Conservation (phyloP, 2,113 vertebrate genomes). For the Protobothrops flavoviridis region DNA sequence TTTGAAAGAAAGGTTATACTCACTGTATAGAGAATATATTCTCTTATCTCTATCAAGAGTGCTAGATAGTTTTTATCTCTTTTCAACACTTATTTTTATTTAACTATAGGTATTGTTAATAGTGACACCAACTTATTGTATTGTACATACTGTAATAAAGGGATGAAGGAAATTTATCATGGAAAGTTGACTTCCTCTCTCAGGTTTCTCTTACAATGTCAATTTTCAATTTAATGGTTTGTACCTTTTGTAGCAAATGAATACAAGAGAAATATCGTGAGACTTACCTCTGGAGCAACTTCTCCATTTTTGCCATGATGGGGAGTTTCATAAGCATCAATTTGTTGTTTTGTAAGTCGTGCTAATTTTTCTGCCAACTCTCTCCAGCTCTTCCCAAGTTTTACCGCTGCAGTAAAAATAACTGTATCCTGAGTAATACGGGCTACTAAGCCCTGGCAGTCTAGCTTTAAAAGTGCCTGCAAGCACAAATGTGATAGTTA, state of each 20-base stretch:
- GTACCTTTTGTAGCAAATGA: fast-evolving
- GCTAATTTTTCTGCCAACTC: constrained; percentile 86
- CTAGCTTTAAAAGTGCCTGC: constrained; percentile 91
- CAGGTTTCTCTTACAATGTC: background rate
- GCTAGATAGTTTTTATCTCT: background rate
- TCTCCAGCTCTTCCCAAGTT: constrained; percentile 87
- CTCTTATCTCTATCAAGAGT: background rate
- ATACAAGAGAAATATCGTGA: background rate
- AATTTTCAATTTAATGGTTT: background rate
- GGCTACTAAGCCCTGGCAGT: constrained; percentile 82
- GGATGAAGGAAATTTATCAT: background rate
- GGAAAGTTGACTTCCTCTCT: background rate
- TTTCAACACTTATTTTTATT: background rate
- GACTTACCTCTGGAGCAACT: constrained; percentile 77
- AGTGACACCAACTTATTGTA: background rate
- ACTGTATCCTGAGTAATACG: constrained; percentile 86
- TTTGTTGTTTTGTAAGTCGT: constrained; percentile 84
- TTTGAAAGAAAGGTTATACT: background rate
- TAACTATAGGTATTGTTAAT: background rate
- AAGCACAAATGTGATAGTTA: constrained; percentile 43
- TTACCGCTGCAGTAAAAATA: constrained; percentile 91
- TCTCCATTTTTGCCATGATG: constrained; percentile 80
- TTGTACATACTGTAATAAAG: background rate
- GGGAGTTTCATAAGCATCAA: constrained; percentile 86
- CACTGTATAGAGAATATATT: background rate